Percentiles rank a stretch among this genome's conserved stretches.
phyloP scores from a whole-genome alignment of 2,888 invertebrate species.

The Halocaridina rubra region DNA sequence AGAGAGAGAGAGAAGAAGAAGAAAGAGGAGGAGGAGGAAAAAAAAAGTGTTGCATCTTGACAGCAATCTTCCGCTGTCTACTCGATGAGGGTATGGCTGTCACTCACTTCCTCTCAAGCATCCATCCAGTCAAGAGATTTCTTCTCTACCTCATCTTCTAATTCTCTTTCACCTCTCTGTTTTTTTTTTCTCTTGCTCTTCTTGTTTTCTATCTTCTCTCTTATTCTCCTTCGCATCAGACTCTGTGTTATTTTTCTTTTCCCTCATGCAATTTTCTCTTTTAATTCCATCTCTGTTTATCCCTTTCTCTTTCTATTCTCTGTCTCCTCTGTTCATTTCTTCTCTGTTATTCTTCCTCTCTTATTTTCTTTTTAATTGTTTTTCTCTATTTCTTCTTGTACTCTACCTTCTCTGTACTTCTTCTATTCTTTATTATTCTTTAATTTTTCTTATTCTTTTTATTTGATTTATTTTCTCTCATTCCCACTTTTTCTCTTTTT shows the following conservation, averaged over 20 bases:
- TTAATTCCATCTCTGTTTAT: not conserved
- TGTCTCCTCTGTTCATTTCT: not conserved
- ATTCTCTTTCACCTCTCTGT: not conserved
- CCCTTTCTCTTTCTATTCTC: not conserved
- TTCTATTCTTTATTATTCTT: too few relatives aligned
- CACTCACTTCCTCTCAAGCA: slow-evolving; percentile 11
- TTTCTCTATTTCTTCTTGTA: not conserved
- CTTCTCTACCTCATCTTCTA: not conserved
- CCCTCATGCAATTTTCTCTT: not conserved
- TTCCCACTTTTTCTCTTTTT: too few relatives aligned
- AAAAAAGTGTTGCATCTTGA: slow-evolving; percentile 5
- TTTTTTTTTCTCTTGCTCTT: not conserved
- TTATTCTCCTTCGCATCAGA: not conserved
- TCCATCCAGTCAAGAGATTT: not conserved
- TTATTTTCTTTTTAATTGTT: too few relatives aligned
- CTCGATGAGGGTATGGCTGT: slow-evolving; percentile 10
- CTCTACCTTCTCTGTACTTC: not conserved
- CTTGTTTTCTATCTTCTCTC: not conserved
- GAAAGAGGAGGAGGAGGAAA: not conserved
- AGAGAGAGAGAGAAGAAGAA: not conserved
- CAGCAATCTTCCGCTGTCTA: slow-evolving; percentile 33
- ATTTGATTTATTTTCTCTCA: too few relatives aligned
- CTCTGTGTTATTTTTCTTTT: too few relatives aligned
- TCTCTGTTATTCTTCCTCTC: not conserved
- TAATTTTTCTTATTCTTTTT: too few relatives aligned